These are phyloP conservation scores for Leuctra nigra DNA, from an alignment of 2,888 invertebrate genomes.

Conservation along the genomic window DNA sequence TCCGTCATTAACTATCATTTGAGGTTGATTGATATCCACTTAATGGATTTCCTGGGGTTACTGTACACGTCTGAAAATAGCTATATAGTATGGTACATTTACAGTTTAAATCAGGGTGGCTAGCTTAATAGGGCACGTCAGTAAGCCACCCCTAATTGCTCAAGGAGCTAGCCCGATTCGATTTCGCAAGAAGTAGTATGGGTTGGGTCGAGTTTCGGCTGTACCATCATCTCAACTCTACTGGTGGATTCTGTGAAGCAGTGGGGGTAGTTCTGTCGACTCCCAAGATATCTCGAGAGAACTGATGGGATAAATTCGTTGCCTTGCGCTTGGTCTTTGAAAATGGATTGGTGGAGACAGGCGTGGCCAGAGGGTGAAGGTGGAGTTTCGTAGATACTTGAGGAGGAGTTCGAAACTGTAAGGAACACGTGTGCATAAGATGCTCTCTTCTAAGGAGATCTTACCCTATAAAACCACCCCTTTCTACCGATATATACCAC, in stretches of 20 bases:
- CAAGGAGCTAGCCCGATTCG: too few relatives aligned
- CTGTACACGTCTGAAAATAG: background rate
- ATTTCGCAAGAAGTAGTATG: too few relatives aligned
- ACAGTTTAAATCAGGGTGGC: conserved; percentile 1
- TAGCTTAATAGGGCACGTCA: background rate
- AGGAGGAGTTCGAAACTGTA: too few relatives aligned
- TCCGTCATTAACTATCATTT: background rate
- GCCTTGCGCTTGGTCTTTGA: background rate
- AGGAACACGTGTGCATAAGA: too few relatives aligned
- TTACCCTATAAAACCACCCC: too few relatives aligned
- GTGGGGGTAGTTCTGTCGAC: background rate
- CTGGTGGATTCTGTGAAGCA: background rate
- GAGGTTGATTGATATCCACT: conserved; percentile 3
- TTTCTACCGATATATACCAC: too few relatives aligned
- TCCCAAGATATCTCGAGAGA: conserved; percentile 1
- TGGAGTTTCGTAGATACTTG: conserved; percentile 11
- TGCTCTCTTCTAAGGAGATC: too few relatives aligned
- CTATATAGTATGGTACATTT: background rate
- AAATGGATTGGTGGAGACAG: conserved; percentile 8
- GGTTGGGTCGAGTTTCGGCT: too few relatives aligned
- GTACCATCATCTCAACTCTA: too few relatives aligned
- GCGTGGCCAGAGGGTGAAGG: conserved; percentile 8
- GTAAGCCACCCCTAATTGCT: background rate
- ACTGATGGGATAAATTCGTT: background rate
- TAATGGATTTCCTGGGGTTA: background rate